Evolutionary conservation across 2,797 vertebrate genomes (phyloP), one percentile per base, ranked within the genome.

Genomic region (Molossus molossus): DNA sequence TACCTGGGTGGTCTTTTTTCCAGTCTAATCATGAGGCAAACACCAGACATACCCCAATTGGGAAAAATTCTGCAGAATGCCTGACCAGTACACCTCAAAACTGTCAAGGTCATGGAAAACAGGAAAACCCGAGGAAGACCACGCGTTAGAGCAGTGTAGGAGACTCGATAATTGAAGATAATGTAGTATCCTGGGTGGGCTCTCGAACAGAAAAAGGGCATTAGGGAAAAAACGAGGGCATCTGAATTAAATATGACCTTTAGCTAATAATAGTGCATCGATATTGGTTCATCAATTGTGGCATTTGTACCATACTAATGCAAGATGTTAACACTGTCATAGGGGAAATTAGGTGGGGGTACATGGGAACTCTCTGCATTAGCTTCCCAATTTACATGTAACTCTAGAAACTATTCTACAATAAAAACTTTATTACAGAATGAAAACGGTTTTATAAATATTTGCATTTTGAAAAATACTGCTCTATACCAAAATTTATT

Each of bases 381-480:
- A 62, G 21, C 9, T 18, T 75, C 17, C 33, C 12, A 88, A 18
- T 58, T 76, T 65, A 40, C 33, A 33, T 67, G 2, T 65, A 93
- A 73, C 57, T 62, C n/a, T 21, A 76, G 90, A 73, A 90, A 55
- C 4, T 80, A 48, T 48, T 81, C 40, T 75, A 69, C 27, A 64
- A 69, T 55, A 37, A 45, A 70, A n/a, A 58, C 27, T 72, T 87
- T 53, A 20, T 73, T 67, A 25, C 48, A 79, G 83, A 83, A 53
- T 77, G 17, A 64, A 84, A 91, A 83, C 69, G 0, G 1, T 15
- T 11, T 55, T n/a, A 72, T 27, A 87, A 77, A 70, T 69, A 73
- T 83, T 84, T 91, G 13, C 79, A 58, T 45, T 84, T 69, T 50
- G 23, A 80, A 87, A 88, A 79, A 10, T 53, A 25, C 23, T 79